Percentiles rank a stretch among this genome's conserved stretches.
Evolutionary conservation across 30 jellyfish, hydroid and myxozoan species (phyloP).

Genomic region (Hydractinia echinata): DNA sequence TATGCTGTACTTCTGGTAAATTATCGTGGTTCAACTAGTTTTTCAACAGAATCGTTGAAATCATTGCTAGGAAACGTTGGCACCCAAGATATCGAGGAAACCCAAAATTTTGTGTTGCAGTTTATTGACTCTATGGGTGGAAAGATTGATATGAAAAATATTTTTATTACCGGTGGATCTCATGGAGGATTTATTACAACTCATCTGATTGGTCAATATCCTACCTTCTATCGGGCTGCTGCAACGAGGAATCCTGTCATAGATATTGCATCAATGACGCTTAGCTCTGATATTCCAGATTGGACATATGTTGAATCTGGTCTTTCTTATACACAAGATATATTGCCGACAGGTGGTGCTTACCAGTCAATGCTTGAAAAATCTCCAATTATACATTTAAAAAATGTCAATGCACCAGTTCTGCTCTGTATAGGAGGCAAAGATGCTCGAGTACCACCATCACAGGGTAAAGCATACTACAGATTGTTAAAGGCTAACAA

Average conservation of each 20-base stretch:
- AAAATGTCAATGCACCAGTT: slow-evolving; percentile 38
- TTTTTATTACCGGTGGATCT: slow-evolving; percentile 47
- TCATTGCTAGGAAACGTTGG: slow-evolving; percentile 78
- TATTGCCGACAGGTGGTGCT: slow-evolving; percentile 21
- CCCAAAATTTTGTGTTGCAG: slow-evolving; percentile 41
- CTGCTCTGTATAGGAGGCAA: slow-evolving; percentile 37
- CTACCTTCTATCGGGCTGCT: slow-evolving; percentile 44
- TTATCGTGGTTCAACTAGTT: slow-evolving; percentile 89
- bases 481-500: slow-evolving; percentile 26
- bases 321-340: slow-evolving; percentile 1
- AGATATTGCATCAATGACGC: slow-evolving; percentile 25
- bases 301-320: slow-evolving; percentile 42
- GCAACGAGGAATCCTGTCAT: slow-evolving; percentile 40
- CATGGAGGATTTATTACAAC: slow-evolving; percentile 60
- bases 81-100: slow-evolving; percentile 66
- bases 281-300: slow-evolving; percentile 38
- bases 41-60: slow-evolving; percentile 50
- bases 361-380: slow-evolving; percentile 26
- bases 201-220: slow-evolving; percentile 44
- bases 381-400: slow-evolving; percentile 31
- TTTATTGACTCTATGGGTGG: background rate
- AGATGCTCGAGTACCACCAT: slow-evolving; percentile 47
- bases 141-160: slow-evolving; percentile 13
- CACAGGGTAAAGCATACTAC: slow-evolving; percentile 33
- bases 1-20: slow-evolving; percentile 60